Conservation (phyloP, 2,113 vertebrate genomes). For the Riparia riparia region DNA sequence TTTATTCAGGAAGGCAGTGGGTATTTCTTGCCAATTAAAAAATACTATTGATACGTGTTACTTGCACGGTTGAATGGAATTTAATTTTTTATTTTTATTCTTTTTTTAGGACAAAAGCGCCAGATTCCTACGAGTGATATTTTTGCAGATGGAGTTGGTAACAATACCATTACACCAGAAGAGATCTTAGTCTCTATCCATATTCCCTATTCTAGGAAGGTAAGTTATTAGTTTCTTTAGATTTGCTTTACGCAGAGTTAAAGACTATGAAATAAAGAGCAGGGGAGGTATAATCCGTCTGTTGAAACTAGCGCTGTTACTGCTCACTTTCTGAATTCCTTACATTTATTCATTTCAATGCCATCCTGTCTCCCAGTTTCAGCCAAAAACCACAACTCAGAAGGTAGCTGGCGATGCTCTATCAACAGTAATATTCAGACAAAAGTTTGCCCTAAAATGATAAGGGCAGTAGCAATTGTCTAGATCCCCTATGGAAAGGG, state of each 20-base stretch:
- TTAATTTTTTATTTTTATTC: neutral
- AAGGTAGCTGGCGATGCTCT: neutral
- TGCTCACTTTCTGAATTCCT: neutral
- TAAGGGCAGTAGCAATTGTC: neutral
- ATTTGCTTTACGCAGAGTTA: neutral
- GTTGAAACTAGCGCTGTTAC: neutral
- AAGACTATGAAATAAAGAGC: neutral
- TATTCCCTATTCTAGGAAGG: constrained; percentile 84
- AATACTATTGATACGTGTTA: neutral
- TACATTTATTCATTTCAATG: neutral
- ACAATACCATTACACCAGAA: constrained; percentile 78
- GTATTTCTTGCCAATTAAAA: neutral
- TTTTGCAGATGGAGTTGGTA: constrained; percentile 81
- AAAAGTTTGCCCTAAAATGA: neutral
- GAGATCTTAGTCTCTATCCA: constrained; percentile 85
- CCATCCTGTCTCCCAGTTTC: neutral
- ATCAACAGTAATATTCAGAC: neutral
- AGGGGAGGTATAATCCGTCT: neutral
- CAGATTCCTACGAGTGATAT: constrained; percentile 80
- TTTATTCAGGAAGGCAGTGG: neutral
- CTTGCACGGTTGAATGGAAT: neutral
- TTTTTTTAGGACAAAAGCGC: constrained; percentile 55
- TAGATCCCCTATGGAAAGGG: neutral
- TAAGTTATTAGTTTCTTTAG: constrained; percentile 24
- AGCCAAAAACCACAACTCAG: neutral